Evolutionary conservation across 2,113 vertebrate species (phyloP).

Genomic region (Pteropus alecto): DNA sequence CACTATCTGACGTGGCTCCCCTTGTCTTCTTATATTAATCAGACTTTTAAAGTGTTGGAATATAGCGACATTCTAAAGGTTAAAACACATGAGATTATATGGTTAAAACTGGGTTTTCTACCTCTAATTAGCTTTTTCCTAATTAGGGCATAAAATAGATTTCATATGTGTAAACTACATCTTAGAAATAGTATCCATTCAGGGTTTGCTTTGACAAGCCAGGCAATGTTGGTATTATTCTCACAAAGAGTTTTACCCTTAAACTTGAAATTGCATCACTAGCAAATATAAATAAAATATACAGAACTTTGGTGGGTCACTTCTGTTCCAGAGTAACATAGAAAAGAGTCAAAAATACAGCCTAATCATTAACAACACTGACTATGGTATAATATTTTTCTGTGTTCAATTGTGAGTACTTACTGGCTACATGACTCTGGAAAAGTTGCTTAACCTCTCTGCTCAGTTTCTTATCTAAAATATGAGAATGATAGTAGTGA

Average conservation of each 20-base stretch:
- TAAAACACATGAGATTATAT: constrained; percentile 45
- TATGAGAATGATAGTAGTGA: background rate
- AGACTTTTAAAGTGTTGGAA: constrained; percentile 81
- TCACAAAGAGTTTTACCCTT: background rate
- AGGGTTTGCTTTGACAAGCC: constrained; percentile 29
- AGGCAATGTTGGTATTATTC: background rate
- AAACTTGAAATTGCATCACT: background rate
- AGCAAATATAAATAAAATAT: background rate
- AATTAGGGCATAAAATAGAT: background rate
- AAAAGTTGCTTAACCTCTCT: background rate
- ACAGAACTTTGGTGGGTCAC: background rate
- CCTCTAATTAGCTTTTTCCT: background rate
- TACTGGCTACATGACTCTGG: background rate
- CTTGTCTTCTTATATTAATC: constrained; percentile 72
- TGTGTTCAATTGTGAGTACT: background rate
- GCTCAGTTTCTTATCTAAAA: background rate
- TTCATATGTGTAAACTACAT: background rate
- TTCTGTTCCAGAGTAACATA: background rate
- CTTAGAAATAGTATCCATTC: constrained; percentile 2
- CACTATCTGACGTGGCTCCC: constrained; percentile 78
- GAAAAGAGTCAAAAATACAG: constrained; percentile 4
- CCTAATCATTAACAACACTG: background rate
- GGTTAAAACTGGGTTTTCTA: background rate
- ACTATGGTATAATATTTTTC: background rate
- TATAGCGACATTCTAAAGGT: constrained; percentile 74